Evolutionary conservation across 2,888 invertebrate genomes (phyloP), one percentile per base, ranked within the genome.

Genomic region (Cotesia congregata): DNA sequence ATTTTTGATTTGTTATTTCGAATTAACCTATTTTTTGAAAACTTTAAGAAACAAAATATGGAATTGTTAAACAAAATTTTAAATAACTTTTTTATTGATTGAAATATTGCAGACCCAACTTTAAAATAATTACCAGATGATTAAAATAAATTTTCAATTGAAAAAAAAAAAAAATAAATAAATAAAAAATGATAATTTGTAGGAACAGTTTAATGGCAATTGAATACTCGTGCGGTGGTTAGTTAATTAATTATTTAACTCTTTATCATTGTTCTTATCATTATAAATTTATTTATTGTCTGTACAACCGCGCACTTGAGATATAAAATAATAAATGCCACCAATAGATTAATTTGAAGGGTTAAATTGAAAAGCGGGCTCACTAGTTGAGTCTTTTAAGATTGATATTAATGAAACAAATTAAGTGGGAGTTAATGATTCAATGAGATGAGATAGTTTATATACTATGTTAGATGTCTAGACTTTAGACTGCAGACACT

Each of bases 381-480:
- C 12, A 50, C 50, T 12, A 30, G 30, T 30, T 30, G 30, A 50
- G 50, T 50, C 50, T 50, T 50, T 50, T 12, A 12, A 50, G 12
- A 50, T 50, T 50, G 50, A 50, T 50, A 50, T 50, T 50, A 50
- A 50, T 50, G 50, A 50, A 50, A 50, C 12, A 50, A 50, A n/a
- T 62, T 17, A 62, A 62, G 62, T 20, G 62, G 62, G 62, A 62
- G 62, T 62, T 6, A n/a, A 62, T 62, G 62, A 62, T 62, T 62
- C 62, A 62, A 62, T 50, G 50, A 50, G 50, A 50, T 50, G 50
- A 50, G 7, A 50, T 7, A 50, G 9, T 50, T 50, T 50, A 62
- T 30, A 30, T 30, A 30, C 30, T 30, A 20, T 62, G 62, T 60
- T 9, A n/a, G 39, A 68, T 67, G 79, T 79, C 79, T 79, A 79